Base-by-base conservation (phyloP, 2,797 vertebrate species). In the Ptychobarbus kaznakovi region DNA sequence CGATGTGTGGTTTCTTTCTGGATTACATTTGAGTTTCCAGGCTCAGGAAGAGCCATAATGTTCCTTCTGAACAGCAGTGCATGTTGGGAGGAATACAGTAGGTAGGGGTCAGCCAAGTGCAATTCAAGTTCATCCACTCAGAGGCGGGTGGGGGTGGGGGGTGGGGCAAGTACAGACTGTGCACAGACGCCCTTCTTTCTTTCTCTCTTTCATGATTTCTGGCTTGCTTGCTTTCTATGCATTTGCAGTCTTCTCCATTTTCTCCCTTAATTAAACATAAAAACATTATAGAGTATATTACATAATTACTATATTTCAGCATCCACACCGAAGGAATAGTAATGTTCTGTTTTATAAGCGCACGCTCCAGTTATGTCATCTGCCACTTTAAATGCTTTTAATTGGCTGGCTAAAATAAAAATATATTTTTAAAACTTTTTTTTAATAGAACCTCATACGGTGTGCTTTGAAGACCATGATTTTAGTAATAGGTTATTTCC, bases 81-180 rank as follows among this genome's bases (percentile, higher is more conserved):
- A 92, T 89, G 88, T 89, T 86, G 65, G 88, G 89, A 92, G 80
- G 72, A 51, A 75, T 72, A 78, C 84, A 91, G 93, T 90, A 87
- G 83, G 40, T 83, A 89, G 90, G 92, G 93, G 90, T 94, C 93
- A 92, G 86, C 91, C 91, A 89, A 93, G 90, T 91, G 85, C 90
- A 90, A 81, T 68, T 28, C 85, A 83, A 90, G 77, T 84, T 90
- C 74, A 82, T 91, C 86, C 81, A 78, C 86, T 91, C 76, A 77
- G 85, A 16, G 3, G 78, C n/a, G n/a, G n/a, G n/a, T n/a, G 85
- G 65, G 12, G 68, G 91, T 86, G 89, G 72, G 74, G 51, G 22
- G 89, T 69, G 74, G 51, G 28, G 42, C 84, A 83, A 73, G 56
- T 81, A 73, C 80, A 87, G 88, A 79, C 83, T 87, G 74, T 72